Evolutionary conservation across 1,140 invertebrate genomes (phyloP), one percentile per base, ranked within the genome.

Genomic region (Drosophila auraria): DNA sequence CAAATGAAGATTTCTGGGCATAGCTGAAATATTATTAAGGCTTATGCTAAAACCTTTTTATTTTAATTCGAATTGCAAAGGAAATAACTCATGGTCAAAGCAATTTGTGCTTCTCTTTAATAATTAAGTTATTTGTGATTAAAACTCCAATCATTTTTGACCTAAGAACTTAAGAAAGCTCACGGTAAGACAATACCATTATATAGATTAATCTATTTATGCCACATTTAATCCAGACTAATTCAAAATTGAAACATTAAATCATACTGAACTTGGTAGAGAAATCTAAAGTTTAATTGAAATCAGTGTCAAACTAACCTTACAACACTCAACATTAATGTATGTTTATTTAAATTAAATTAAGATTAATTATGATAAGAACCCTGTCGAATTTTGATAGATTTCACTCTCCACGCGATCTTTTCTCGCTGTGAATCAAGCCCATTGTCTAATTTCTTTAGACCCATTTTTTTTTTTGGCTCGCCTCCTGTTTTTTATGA

Each of bases 401-500:
- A 11, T 38, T 38, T 15, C 2, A 15, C 38, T 23, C 12, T 15
- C 17, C 4, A 0, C 2, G 3, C 14, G 0, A 59, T 59, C 20
- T 73, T 58, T 74, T 77, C 50, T 51, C 33, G 5, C 54, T 20
- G 69, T 62, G 36, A 58, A 51, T 57, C 40, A 23, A 36, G 23
- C 8, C 15, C 40, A 27, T 47, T 68, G 50, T 30, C 82, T 84
- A 87, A 76, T 86, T 82, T 86, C 83, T 79, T 58, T 80, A 69
- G 61, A 62, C 47, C 56, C 70, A 68, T 70, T 71, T 71, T 70
- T 50, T 72, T 36, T 5, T 62, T 38, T 33, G 53, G 40, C 33
- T 49, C 25, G 70, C 70, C 69, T 73, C 33, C 20, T 73, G 53
- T 75, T 84, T 89, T 89, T 89, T 89, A 89, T 75, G 78, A 75